Percentiles rank a stretch among this genome's conserved stretches.
These are phyloP conservation scores for Himantopus leucocephalus DNA, from an alignment of 2,113 vertebrate species.

Conservation along the genomic window DNA sequence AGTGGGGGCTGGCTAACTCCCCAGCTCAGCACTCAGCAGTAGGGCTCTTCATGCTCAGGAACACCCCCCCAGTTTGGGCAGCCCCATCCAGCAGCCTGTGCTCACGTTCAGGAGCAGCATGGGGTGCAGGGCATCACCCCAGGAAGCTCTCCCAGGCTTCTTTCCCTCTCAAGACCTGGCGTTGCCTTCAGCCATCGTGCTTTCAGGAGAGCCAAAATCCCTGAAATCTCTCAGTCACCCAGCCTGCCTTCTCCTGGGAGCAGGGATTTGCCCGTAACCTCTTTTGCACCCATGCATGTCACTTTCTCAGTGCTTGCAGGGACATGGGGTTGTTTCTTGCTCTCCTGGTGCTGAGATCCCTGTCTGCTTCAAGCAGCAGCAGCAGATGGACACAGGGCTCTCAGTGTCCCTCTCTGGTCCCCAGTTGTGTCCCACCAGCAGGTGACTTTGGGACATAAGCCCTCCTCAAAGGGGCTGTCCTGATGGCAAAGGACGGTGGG, in stretches of 20 bases:
- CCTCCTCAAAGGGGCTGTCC: not conserved
- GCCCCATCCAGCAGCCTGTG: not conserved
- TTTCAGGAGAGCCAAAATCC: not conserved
- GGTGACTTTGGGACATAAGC: not conserved
- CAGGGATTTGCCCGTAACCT: not conserved
- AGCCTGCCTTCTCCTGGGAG: not conserved
- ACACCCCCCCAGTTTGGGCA: not conserved
- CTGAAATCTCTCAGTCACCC: not conserved
- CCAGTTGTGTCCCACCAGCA: not conserved
- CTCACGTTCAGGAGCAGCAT: not conserved
- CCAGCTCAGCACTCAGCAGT: not conserved
- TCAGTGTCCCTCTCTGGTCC: not conserved
- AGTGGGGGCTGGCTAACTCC: not conserved
- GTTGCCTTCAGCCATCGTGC: not conserved
- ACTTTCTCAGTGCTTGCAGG: not conserved
- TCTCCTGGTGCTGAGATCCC: not conserved
- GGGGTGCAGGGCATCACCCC: fast-evolving
- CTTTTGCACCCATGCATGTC: not conserved
- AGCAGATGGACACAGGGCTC: not conserved
- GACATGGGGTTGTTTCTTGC: not conserved
- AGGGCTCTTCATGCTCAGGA: not conserved
- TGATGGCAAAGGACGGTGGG: not conserved
- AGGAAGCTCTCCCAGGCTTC: not conserved
- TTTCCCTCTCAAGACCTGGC: not conserved
- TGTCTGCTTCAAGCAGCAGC: not conserved